These are phyloP conservation scores for Melopsittacus undulatus DNA, from an alignment of 2,797 vertebrate species.

Conservation along the genomic window DNA sequence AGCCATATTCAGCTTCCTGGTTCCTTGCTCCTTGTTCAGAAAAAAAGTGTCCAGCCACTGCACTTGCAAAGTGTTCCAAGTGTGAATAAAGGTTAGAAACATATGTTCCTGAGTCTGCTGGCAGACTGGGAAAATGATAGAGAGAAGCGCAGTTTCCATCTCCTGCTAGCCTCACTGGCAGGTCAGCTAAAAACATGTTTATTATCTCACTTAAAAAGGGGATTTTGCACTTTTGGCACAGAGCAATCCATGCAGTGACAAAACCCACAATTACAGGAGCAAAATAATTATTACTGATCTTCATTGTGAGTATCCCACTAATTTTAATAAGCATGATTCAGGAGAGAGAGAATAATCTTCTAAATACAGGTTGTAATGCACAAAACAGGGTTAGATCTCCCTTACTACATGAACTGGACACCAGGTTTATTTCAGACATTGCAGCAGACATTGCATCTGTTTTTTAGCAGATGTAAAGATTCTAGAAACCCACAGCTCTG, in stretches of 20 bases:
- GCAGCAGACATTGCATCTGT: not conserved
- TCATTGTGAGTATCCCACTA: not conserved
- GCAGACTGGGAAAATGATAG: not conserved
- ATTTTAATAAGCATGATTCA: not conserved
- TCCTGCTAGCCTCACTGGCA: not conserved
- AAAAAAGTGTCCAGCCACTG: not conserved
- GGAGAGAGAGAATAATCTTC: not conserved
- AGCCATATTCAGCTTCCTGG: not conserved
- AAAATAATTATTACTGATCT: slow-evolving; percentile 7
- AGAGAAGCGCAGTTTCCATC: not conserved
- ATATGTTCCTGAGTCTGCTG: not conserved
- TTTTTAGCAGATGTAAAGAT: not conserved
- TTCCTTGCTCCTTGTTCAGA: not conserved
- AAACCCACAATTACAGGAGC: not conserved
- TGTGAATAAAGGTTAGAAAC: not conserved
- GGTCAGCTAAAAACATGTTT: not conserved
- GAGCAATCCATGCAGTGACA: not conserved
- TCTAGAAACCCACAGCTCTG: not conserved
- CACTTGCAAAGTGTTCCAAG: not conserved
- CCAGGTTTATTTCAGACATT: not conserved
- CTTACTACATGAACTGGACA: not conserved
- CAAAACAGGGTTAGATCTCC: not conserved
- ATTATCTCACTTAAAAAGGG: not conserved
- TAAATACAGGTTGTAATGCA: not conserved
- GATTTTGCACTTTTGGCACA: not conserved